Evolutionary conservation across 2,113 vertebrate species (phyloP).

Genomic region (Cebidichthys violaceus): DNA sequence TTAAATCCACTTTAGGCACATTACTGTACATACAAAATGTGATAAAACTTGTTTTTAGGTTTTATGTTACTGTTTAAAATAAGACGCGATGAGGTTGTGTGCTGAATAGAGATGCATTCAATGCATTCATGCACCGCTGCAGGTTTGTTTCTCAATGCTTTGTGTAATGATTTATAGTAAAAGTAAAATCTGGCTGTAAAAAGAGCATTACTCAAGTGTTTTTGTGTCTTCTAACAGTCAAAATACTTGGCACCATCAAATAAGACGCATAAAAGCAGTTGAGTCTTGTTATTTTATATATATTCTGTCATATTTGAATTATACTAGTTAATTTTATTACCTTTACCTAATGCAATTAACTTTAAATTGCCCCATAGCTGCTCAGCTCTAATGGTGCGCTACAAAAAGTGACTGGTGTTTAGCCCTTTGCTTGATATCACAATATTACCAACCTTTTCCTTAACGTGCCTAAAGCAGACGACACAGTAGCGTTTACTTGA

Average conservation of each 20-base stretch:
- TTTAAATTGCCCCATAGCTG: background rate
- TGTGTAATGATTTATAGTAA: background rate
- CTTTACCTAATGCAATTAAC: background rate
- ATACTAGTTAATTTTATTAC: background rate
- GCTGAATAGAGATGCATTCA: constrained; percentile 19
- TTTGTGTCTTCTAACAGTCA: background rate
- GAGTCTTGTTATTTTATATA: background rate
- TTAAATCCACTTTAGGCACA: background rate
- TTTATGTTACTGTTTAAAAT: constrained; percentile 35
- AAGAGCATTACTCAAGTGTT: background rate
- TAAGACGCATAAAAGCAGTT: background rate
- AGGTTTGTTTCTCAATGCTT: background rate
- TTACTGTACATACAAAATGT: background rate
- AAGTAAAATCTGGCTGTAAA: background rate
- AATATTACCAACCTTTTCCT: constrained; percentile 17
- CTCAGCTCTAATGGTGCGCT: constrained; percentile 16
- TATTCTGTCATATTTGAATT: constrained; percentile 5
- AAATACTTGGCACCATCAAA: background rate
- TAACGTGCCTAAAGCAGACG: constrained; percentile 36
- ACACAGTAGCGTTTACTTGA: constrained; percentile 63
- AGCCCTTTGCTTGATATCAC: constrained; percentile 6
- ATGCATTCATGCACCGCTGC: background rate
- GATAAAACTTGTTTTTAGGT: constrained; percentile 24
- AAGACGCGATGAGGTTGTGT: constrained; percentile 7
- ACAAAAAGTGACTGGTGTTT: constrained; percentile 7